phyloP scores from a whole-genome alignment of 2,797 vertebrate genomes.

The Lacerta bilineata region DNA sequence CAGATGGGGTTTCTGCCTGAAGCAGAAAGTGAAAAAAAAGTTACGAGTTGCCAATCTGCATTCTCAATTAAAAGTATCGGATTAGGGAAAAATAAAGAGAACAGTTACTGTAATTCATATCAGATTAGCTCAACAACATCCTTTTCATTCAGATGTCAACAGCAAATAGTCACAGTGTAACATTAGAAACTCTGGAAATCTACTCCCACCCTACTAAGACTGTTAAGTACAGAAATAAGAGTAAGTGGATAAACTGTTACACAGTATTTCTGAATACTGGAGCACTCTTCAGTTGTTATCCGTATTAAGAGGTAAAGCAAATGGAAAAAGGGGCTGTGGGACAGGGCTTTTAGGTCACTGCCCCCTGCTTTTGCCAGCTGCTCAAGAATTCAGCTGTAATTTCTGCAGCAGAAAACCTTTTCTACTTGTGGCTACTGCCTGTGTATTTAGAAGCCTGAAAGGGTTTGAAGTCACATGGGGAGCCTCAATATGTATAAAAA shows the following conservation, averaged over 20 bases:
- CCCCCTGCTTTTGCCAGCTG: not conserved
- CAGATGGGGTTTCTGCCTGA: constrained; percentile 80
- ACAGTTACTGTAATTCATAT: not conserved
- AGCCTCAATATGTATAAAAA: too few species aligned
- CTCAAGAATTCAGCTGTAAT: not conserved
- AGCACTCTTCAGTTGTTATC: not conserved
- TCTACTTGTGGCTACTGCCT: not conserved
- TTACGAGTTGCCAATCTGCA: not conserved
- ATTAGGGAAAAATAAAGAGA: not conserved
- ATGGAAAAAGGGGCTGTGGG: not conserved
- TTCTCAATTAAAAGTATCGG: constrained; percentile 31
- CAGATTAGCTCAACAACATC: not conserved
- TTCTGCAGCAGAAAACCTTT: not conserved
- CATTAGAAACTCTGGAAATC: not conserved
- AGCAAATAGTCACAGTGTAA: not conserved
- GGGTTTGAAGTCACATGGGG: too few species aligned
- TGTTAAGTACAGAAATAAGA: constrained; percentile 18
- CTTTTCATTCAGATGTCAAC: constrained; percentile 3
- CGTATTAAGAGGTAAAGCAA: not conserved
- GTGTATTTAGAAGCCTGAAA: not conserved
- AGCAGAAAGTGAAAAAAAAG: not conserved
- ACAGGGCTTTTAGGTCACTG: not conserved
- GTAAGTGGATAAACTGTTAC: not conserved
- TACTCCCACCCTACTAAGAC: not conserved
- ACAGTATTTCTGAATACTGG: not conserved